Conservation (phyloP, 2,113 vertebrate species). For the Lasiurus borealis region DNA sequence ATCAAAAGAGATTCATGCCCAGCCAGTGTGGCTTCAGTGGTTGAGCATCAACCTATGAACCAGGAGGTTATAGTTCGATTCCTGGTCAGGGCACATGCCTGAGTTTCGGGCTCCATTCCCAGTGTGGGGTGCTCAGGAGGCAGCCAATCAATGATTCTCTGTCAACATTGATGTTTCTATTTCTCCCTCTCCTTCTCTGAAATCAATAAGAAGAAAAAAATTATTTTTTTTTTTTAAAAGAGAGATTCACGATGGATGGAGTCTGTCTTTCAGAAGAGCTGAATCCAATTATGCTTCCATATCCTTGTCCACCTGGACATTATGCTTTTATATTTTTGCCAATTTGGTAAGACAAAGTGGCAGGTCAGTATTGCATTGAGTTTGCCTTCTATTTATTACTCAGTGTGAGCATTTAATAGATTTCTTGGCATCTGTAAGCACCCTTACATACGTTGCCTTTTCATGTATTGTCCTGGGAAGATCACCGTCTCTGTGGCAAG, state of each 20-base stretch:
- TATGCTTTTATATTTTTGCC: neutral
- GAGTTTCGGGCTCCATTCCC: no score
- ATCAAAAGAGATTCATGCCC: neutral
- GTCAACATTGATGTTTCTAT: no score
- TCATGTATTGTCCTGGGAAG: neutral
- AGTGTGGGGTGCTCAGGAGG: no score
- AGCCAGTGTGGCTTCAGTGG: no score
- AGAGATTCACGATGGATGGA: neutral
- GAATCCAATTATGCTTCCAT: neutral
- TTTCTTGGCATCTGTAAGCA: neutral
- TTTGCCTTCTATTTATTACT: neutral
- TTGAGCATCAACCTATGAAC: no score
- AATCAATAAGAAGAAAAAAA: no score
- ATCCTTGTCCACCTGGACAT: neutral
- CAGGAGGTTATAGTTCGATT: no score
- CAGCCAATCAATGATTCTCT: no score
- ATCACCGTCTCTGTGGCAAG: neutral
- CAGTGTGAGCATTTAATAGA: neutral
- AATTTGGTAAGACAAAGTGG: neutral
- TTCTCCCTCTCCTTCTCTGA: no score
- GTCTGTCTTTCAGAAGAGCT: neutral
- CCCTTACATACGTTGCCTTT: neutral
- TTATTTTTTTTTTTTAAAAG: no score
- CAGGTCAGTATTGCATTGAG: neutral
- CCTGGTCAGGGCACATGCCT: no score